These are phyloP conservation scores for Pteronura brasiliensis DNA, from an alignment of 2,113 vertebrate species.

Conservation along the genomic window DNA sequence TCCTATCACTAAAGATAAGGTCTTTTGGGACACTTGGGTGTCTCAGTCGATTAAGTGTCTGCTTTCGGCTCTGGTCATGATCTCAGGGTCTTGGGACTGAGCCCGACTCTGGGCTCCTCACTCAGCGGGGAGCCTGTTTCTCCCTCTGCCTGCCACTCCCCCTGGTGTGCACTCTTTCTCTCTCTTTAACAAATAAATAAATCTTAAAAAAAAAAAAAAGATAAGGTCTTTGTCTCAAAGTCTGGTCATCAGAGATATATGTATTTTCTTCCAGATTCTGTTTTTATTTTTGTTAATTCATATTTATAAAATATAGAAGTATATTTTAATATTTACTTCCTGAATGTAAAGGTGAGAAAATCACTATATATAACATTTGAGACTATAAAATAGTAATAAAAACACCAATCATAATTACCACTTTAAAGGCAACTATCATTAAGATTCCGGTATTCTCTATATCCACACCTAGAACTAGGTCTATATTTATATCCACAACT, in stretches of 20 bases:
- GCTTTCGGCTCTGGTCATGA: too few relatives aligned
- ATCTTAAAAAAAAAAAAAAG: background rate
- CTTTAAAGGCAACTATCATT: background rate
- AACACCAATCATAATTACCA: background rate
- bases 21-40: background rate
- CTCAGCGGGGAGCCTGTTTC: too few relatives aligned
- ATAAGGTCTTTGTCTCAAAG: background rate
- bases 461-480: background rate
- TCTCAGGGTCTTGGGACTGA: too few relatives aligned
- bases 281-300: background rate
- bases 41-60: too few relatives aligned
- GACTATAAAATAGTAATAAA: background rate
- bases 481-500: background rate
- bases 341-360: background rate
- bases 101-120: too few relatives aligned
- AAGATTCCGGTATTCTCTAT: background rate
- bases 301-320: background rate
- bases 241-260: accelerated
- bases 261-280: background rate
- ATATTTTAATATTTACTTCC: background rate
- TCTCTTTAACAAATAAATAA: too few relatives aligned
- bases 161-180: too few relatives aligned
- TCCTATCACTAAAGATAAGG: background rate
- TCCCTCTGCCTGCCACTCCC: too few relatives aligned
- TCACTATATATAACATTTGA: background rate